phyloP scores from a whole-genome alignment of 2,888 invertebrate genomes.

The Scaptodrosophila latifasciaeformis region DNA sequence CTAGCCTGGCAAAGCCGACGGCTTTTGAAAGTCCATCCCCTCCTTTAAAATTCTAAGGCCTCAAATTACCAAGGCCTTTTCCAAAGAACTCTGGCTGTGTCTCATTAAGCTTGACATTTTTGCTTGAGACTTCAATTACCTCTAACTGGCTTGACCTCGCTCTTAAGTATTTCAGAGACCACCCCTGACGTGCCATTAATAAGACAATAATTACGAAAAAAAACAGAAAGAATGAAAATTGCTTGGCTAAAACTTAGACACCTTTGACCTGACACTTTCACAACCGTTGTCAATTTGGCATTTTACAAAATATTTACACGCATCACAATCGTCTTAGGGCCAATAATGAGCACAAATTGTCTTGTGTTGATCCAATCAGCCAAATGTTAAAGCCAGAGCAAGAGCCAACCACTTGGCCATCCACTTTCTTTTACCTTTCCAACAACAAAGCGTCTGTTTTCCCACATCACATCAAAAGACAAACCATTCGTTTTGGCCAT shows the following conservation, averaged over 20 bases:
- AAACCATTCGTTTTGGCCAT: slow-evolving; percentile 25
- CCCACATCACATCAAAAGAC: slow-evolving; percentile 26
- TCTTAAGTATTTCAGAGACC: slow-evolving; percentile 23
- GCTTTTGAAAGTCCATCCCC: no score
- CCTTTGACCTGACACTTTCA: slow-evolving; percentile 10
- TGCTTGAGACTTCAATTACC: background rate
- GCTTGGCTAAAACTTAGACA: slow-evolving; percentile 29
- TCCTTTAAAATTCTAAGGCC: no score
- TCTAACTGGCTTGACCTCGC: no score
- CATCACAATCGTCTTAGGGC: slow-evolving; percentile 12
- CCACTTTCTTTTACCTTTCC: slow-evolving; percentile 14
- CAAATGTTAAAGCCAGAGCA: slow-evolving; percentile 20
- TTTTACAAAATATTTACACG: slow-evolving; percentile 17
- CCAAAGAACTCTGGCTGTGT: background rate
- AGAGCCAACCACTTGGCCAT: slow-evolving; percentile 16
- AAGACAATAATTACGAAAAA: slow-evolving; percentile 48
- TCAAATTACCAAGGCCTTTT: no score
- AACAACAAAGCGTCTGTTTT: slow-evolving; percentile 21
- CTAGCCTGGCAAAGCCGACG: no score
- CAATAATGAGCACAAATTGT: slow-evolving; percentile 15
- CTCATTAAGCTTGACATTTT: background rate
- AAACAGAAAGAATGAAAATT: slow-evolving; percentile 23
- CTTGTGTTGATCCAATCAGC: slow-evolving; percentile 21
- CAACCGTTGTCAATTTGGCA: slow-evolving; percentile 1
- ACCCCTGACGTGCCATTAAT: slow-evolving; percentile 47